A percentile compares a stretch with the other conserved stretches of the same genome.
These are phyloP conservation scores for Australoheros facetus DNA, from an alignment of 2,797 vertebrate genomes.

Conservation along the genomic window DNA sequence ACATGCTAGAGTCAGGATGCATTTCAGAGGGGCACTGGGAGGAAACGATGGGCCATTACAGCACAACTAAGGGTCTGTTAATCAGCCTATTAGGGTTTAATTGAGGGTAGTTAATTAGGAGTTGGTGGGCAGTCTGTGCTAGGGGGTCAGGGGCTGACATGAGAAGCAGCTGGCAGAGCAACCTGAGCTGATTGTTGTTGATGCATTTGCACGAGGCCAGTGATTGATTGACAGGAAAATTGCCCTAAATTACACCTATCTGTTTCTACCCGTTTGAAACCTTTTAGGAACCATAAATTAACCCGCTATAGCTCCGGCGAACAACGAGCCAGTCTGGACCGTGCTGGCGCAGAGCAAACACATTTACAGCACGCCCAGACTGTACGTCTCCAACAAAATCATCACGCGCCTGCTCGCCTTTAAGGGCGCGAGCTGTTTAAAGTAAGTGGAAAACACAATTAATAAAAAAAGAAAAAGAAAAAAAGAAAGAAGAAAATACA, in stretches of 20 bases:
- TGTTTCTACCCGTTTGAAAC: constrained; percentile 56
- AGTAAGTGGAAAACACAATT: constrained; percentile 63
- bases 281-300: constrained; percentile 66
- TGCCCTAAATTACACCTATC: constrained; percentile 75
- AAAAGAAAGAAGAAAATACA: not conserved
- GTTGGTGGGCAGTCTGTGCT: constrained; percentile 64
- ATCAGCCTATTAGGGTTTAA: constrained; percentile 84
- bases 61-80: constrained; percentile 78
- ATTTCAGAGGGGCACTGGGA: constrained; percentile 74
- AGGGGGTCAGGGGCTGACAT: constrained; percentile 61
- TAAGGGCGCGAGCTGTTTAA: constrained; percentile 60
- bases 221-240: constrained; percentile 81
- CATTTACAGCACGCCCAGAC: constrained; percentile 69
- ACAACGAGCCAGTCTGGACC: constrained; percentile 19
- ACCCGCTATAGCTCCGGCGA: constrained; percentile 29
- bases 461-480: not conserved
- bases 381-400: constrained; percentile 54
- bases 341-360: constrained; percentile 51
- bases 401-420: constrained; percentile 42
- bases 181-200: constrained; percentile 70
- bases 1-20: constrained; percentile 63
- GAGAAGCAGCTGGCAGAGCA: constrained; percentile 72
- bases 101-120: constrained; percentile 83
- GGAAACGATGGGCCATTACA: constrained; percentile 79
- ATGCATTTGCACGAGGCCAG: constrained; percentile 67